phyloP scores from a whole-genome alignment of 2,888 invertebrate species.

The Ophioninae sp. region DNA sequence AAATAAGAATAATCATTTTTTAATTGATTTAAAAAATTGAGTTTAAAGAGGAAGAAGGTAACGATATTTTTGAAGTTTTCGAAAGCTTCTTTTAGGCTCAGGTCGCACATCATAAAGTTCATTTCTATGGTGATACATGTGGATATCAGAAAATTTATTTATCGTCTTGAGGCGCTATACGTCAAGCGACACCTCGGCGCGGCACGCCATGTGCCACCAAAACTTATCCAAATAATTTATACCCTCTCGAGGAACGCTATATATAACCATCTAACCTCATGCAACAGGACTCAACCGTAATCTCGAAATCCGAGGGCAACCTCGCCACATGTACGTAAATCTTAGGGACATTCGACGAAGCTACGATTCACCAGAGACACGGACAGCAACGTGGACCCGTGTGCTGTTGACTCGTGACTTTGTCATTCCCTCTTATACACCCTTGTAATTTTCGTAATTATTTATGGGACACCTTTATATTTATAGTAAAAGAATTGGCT shows the following conservation, averaged over 20 bases:
- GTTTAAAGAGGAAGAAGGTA: neutral
- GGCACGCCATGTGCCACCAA: slow-evolving; percentile 51
- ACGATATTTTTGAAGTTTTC: neutral
- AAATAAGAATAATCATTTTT: too few relatives aligned
- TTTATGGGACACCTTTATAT: neutral
- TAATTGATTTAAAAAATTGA: too few relatives aligned
- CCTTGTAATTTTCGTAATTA: neutral
- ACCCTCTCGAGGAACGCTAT: slow-evolving; percentile 35
- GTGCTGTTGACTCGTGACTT: neutral
- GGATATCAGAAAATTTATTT: slow-evolving; percentile 23
- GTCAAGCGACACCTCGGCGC: slow-evolving; percentile 37
- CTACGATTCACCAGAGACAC: slow-evolving; percentile 4
- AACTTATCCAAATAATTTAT: slow-evolving; percentile 74
- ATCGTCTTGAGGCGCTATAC: slow-evolving; percentile 30
- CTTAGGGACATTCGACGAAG: slow-evolving; percentile 7
- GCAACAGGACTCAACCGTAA: slow-evolving; percentile 25
- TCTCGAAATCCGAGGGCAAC: slow-evolving; percentile 5
- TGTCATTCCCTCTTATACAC: neutral
- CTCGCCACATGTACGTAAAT: slow-evolving; percentile 21
- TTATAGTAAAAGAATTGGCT: neutral
- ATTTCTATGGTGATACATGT: neutral
- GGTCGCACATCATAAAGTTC: neutral
- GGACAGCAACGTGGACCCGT: slow-evolving; percentile 9
- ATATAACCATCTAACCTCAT: slow-evolving; percentile 18
- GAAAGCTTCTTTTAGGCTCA: neutral